phyloP scores from a whole-genome alignment of 92 coral and sea anemone genomes.

The Palythoa grandiflora region DNA sequence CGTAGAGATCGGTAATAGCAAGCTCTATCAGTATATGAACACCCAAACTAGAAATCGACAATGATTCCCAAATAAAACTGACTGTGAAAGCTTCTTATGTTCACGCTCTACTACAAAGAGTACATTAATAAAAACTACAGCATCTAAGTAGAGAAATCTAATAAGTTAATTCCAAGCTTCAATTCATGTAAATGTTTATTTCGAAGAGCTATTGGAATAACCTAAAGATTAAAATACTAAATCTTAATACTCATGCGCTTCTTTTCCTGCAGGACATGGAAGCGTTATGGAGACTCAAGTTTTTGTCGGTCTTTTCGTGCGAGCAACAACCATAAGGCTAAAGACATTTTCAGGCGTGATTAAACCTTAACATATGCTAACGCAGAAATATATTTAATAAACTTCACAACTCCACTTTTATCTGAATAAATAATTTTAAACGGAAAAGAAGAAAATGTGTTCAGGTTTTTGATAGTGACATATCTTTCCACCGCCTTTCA shows the following conservation, averaged over 20 bases:
- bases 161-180: background rate
- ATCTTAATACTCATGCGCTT: background rate
- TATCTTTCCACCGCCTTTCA: background rate
- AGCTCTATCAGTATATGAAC: too few species aligned
- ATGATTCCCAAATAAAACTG: background rate
- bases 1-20: too few species aligned
- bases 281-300: background rate
- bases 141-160: slow-evolving; percentile 23
- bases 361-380: background rate
- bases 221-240: background rate
- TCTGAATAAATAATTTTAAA: background rate
- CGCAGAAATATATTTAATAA: background rate
- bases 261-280: background rate
- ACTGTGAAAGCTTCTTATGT: background rate
- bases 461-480: background rate
- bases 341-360: background rate
- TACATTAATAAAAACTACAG: background rate
- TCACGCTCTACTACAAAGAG: background rate
- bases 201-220: slow-evolving; percentile 30
- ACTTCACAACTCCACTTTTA: slow-evolving; percentile 8
- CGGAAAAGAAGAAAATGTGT: background rate
- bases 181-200: slow-evolving; percentile 28
- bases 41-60: background rate
- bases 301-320: background rate
- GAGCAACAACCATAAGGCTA: background rate